These are phyloP conservation scores for Latrodectus elegans DNA, from an alignment of 2,888 invertebrate genomes.

Conservation along the genomic window DNA sequence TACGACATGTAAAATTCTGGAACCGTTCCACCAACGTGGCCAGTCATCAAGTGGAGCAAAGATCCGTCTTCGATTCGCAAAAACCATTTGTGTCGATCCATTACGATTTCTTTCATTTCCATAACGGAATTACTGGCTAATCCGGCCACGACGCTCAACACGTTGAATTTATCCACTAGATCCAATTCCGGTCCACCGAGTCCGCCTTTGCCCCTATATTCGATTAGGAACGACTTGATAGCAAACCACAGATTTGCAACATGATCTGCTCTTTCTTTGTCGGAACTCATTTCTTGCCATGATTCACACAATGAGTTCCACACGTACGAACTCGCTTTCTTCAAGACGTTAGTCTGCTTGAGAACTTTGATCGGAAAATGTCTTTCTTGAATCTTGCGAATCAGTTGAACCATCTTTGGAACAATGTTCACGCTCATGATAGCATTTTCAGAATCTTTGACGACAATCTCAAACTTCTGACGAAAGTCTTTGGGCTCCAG, in stretches of 20 bases:
- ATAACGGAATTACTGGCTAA: conserved; percentile 18
- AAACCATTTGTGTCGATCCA: conserved; percentile 45
- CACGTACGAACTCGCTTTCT: background rate
- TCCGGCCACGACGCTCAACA: background rate
- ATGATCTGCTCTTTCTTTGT: background rate
- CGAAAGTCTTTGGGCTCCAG: background rate
- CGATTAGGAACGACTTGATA: background rate
- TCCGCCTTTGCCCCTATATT: background rate
- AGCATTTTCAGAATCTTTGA: background rate
- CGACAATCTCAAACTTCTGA: conserved; percentile 5
- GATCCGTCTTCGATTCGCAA: conserved; percentile 5
- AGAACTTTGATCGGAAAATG: conserved; percentile 16
- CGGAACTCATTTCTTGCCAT: conserved; percentile 9
- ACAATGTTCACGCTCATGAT: background rate
- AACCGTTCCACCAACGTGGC: conserved; percentile 34
- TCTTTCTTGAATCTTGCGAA: conserved; percentile 9
- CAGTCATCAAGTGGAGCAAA: conserved; percentile 26
- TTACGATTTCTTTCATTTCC: conserved; percentile 11
- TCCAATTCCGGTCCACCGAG: background rate
- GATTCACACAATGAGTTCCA: conserved; percentile 25
- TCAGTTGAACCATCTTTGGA: background rate
- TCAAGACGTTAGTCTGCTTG: background rate
- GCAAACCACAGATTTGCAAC: conserved; percentile 12
- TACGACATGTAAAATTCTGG: conserved; percentile 36
- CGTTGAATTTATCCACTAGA: background rate